Conservation (phyloP, 2,113 vertebrate species). For the Rhegmatorhina hoffmannsi region DNA sequence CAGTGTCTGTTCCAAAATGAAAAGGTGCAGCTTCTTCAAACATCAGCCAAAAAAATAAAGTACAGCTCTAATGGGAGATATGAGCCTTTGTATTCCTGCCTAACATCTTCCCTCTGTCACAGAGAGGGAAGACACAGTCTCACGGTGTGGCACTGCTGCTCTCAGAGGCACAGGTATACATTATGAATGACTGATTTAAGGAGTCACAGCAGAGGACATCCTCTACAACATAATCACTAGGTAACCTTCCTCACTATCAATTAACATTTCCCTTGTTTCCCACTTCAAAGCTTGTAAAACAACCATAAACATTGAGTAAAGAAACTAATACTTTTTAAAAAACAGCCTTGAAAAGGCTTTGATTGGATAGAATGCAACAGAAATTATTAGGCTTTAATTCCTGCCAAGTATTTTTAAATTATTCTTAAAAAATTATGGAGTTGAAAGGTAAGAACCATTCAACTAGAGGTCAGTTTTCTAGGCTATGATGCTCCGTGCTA, state of each 20-base stretch:
- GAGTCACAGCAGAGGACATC: neutral
- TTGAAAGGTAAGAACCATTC: neutral
- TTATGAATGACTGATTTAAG: slow-evolving; percentile 14
- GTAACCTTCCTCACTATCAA: neutral
- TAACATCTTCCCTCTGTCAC: neutral
- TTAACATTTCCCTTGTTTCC: neutral
- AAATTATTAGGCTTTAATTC: neutral
- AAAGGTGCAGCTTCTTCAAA: neutral
- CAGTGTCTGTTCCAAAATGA: neutral
- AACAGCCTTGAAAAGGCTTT: neutral
- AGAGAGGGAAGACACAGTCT: neutral
- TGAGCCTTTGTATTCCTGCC: neutral
- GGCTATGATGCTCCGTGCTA: neutral
- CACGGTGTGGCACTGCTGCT: neutral
- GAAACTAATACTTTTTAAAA: neutral
- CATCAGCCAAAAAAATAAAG: neutral
- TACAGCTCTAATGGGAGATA: neutral
- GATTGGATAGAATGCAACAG: neutral
- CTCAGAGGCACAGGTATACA: neutral
- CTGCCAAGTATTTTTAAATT: neutral
- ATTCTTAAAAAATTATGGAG: neutral
- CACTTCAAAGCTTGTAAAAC: slow-evolving; percentile 11
- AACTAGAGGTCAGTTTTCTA: neutral
- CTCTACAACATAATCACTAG: neutral
- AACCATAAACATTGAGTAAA: neutral